Evolutionary conservation across 2,113 vertebrate genomes (phyloP).

Genomic region (Steatornis caripensis): DNA sequence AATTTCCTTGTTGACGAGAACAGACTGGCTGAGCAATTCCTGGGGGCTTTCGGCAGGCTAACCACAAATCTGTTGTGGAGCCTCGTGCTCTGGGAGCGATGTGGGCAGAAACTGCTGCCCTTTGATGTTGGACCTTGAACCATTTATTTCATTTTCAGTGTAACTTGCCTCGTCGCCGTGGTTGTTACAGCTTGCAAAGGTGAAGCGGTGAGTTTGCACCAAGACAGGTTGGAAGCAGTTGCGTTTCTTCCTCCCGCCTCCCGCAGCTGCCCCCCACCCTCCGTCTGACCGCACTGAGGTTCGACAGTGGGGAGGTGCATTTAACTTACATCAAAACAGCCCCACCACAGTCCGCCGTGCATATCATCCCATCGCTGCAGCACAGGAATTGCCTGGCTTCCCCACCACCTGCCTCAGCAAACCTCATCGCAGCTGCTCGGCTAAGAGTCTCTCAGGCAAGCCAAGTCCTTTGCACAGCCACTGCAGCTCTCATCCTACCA

Average conservation of each 20-base stretch:
- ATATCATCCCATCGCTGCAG: fast-evolving
- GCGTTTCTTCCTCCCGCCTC: neutral
- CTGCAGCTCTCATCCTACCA: neutral
- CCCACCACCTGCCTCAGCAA: neutral
- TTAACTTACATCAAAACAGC: neutral
- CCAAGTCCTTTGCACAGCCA: neutral
- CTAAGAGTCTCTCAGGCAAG: neutral
- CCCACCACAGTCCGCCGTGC: fast-evolving
- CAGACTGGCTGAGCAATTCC: neutral
- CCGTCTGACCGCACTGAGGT: fast-evolving
- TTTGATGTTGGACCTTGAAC: slow-evolving; percentile 13
- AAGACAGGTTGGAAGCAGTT: neutral
- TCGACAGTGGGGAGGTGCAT: neutral
- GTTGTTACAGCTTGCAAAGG: neutral
- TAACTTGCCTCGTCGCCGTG: neutral
- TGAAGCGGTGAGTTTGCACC: neutral
- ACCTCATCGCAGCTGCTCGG: neutral
- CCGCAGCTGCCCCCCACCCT: neutral
- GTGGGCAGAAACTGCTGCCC: neutral
- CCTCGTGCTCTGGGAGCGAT: neutral
- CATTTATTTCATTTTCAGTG: neutral
- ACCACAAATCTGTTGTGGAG: neutral
- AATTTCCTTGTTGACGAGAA: neutral
- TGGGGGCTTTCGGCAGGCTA: neutral
- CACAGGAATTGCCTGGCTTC: neutral